A percentile compares a stretch with the other conserved stretches of the same genome.
Conservation (phyloP, 2,113 vertebrate species). For the Epinephelus cyanopodus region DNA sequence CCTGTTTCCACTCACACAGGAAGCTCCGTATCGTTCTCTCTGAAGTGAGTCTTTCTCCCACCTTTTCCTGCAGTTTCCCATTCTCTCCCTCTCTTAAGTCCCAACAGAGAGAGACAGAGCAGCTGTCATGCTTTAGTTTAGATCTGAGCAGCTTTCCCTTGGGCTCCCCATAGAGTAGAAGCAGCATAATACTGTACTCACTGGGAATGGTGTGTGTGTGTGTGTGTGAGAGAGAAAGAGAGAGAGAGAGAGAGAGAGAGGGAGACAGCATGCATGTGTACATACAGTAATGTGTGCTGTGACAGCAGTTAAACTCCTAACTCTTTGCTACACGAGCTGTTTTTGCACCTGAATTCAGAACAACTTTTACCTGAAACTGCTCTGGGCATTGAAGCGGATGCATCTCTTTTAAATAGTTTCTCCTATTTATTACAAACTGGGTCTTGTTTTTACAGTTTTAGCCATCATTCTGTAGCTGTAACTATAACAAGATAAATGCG, state of each 20-base stretch:
- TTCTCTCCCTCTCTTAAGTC: conserved; percentile 31
- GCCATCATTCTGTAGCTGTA: not conserved
- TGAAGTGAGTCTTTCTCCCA: conserved; percentile 46
- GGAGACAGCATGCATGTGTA: not conserved
- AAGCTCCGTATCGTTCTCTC: conserved; percentile 40
- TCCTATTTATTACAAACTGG: not conserved
- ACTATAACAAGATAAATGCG: not conserved
- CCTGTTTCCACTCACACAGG: conserved; percentile 29
- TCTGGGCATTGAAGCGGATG: not conserved
- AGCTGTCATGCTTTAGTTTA: conserved; percentile 60
- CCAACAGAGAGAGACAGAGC: conserved; percentile 48
- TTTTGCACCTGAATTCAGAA: conserved; percentile 1
- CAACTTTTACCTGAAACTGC: not conserved
- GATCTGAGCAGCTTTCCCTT: conserved; percentile 34
- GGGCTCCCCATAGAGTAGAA: conserved; percentile 26
- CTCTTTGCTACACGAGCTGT: not conserved
- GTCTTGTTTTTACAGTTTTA: not conserved
- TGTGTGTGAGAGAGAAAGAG: not conserved
- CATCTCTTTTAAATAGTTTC: not conserved
- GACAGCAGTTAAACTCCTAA: not conserved
- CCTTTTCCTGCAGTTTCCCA: conserved; percentile 19
- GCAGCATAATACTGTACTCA: conserved; percentile 14
- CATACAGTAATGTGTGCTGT: not conserved
- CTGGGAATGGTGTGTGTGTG: not conserved
- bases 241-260: not conserved